A percentile compares a stretch with the other conserved stretches of the same genome.
Evolutionary conservation across 2,113 vertebrate genomes (phyloP).

Genomic region (Hypanus sabinus): DNA sequence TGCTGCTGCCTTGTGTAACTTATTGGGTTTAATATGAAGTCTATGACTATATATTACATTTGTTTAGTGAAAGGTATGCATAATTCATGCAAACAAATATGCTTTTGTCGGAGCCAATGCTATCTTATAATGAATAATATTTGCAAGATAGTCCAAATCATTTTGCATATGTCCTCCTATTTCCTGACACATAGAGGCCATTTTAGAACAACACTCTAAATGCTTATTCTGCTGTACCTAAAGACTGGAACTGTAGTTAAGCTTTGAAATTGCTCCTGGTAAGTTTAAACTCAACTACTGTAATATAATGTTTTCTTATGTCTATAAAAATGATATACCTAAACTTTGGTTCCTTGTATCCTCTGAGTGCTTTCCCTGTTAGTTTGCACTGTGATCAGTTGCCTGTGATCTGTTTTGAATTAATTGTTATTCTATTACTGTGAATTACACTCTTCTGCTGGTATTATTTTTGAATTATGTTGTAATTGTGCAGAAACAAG

Average conservation of each 20-base stretch:
- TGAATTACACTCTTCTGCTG: neutral
- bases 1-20: neutral
- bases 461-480: neutral
- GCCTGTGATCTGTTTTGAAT: neutral
- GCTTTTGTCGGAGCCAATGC: neutral
- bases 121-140: neutral
- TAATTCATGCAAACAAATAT: conserved; percentile 5
- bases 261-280: neutral
- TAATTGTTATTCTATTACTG: neutral
- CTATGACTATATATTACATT: neutral
- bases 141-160: neutral
- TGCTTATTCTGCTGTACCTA: neutral
- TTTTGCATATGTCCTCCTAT: neutral
- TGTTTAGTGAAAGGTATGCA: neutral
- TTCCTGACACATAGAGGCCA: neutral
- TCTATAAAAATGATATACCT: neutral
- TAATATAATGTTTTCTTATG: neutral
- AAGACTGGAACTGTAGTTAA: neutral
- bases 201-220: neutral
- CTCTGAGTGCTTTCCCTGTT: neutral
- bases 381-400: neutral
- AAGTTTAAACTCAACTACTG: neutral
- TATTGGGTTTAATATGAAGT: neutral
- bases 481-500: neutral
- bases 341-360: neutral